Conservation (phyloP, 2,888 invertebrate genomes). For the Polyploca ridens region DNA sequence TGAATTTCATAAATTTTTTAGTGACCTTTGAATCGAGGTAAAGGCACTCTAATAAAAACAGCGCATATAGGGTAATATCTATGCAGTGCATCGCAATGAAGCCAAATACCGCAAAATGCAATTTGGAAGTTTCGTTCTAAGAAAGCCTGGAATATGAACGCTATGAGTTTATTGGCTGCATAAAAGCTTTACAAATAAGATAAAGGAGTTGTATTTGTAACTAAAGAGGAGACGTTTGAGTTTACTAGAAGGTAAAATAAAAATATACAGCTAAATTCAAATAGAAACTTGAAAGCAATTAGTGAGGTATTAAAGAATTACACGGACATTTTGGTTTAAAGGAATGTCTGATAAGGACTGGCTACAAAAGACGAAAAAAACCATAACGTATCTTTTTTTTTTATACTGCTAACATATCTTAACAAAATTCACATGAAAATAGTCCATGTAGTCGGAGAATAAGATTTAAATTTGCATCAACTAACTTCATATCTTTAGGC, state of each 20-base stretch:
- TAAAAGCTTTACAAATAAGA: not conserved
- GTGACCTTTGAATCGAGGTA: slow-evolving; percentile 3
- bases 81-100: slow-evolving; percentile 5
- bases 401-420: too few relatives aligned
- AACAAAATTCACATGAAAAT: slow-evolving; percentile 19
- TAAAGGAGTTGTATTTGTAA: not conserved
- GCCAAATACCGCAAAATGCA: slow-evolving; percentile 6
- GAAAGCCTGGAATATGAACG: not conserved
- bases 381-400: not conserved
- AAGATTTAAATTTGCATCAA: slow-evolving; percentile 22
- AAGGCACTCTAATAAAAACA: not conserved
- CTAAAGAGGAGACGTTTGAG: not conserved
- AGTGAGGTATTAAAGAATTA: not conserved
- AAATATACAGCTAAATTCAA: not conserved
- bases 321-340: not conserved
- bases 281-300: not conserved
- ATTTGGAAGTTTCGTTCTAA: slow-evolving; percentile 1
- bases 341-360: slow-evolving; percentile 42
- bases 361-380: slow-evolving; percentile 42
- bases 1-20: not conserved
- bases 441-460: not conserved
- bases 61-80: not conserved
- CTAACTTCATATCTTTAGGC: slow-evolving; percentile 37
- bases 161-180: not conserved
- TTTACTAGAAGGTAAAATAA: not conserved